phyloP scores from a whole-genome alignment of 2,888 invertebrate genomes.

The Tuberolachnus salignus region DNA sequence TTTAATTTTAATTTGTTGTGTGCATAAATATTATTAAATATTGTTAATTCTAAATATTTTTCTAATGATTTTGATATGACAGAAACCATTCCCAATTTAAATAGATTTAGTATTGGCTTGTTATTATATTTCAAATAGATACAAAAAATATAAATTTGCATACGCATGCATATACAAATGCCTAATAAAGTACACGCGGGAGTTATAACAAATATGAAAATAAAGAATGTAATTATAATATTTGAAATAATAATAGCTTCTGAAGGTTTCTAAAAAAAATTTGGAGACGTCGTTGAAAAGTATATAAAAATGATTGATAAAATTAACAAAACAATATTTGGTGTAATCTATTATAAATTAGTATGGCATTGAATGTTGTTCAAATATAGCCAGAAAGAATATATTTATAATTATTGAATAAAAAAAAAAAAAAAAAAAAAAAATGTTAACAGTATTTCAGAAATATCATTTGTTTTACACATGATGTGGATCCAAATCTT shows the following conservation, averaged over 20 bases:
- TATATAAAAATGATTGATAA: too few species aligned
- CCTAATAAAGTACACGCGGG: neutral
- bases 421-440: neutral
- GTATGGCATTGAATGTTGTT: constrained; percentile 54
- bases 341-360: constrained; percentile 28
- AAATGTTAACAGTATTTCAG: too few species aligned
- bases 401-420: neutral
- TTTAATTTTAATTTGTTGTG: neutral
- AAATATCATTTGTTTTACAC: too few species aligned
- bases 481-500: too few species aligned
- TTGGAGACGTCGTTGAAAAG: too few species aligned
- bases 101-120: neutral
- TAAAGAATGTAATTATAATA: neutral
- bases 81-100: neutral
- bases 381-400: constrained; percentile 1
- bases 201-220: neutral
- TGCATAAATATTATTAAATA: too few species aligned
- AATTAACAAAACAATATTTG: neutral
- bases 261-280: neutral
- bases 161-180: neutral
- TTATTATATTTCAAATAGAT: neutral
- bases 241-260: too few species aligned
- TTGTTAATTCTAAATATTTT: too few species aligned
- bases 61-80: too few species aligned
- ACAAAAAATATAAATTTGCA: neutral